Evolutionary conservation across 64 coral and sea anemone species (phyloP).

Genomic region (Stichodactyla helianthus): DNA sequence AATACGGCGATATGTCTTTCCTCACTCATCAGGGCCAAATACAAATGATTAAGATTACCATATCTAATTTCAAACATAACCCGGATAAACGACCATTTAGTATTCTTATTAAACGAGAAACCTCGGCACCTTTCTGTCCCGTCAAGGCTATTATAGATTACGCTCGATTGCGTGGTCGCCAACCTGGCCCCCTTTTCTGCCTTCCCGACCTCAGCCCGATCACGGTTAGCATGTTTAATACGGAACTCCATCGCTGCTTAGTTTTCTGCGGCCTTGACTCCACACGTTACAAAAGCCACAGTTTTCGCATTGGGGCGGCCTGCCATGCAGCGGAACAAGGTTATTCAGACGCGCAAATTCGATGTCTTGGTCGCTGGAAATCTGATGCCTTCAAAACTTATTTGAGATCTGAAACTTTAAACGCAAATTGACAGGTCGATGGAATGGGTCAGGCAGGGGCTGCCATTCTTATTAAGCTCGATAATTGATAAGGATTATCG

Average conservation of each 20-base stretch:
- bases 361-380: constrained; percentile 27
- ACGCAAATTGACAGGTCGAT: too few relatives aligned
- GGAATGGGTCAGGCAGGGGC: too few relatives aligned
- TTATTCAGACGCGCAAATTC: constrained; percentile 30
- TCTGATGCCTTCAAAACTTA: constrained; percentile 14
- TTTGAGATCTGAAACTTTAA: too few relatives aligned
- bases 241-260: background rate
- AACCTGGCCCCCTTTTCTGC: background rate
- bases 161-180: background rate
- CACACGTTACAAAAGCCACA: constrained; percentile 43
- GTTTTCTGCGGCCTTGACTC: background rate
- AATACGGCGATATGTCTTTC: background rate
- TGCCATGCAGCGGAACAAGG: constrained; percentile 40
- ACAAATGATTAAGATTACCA: background rate
- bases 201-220: background rate
- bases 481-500: too few relatives aligned
- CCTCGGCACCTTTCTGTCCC: background rate
- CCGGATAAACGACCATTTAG: background rate
- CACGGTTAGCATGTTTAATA: background rate
- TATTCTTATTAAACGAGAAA: background rate
- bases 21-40: background rate
- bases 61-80: constrained; percentile 21
- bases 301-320: constrained; percentile 29
- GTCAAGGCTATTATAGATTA: background rate
- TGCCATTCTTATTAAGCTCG: too few relatives aligned